Base-by-base conservation (phyloP, 2,888 invertebrate species). In the Xanthia icteritia region DNA sequence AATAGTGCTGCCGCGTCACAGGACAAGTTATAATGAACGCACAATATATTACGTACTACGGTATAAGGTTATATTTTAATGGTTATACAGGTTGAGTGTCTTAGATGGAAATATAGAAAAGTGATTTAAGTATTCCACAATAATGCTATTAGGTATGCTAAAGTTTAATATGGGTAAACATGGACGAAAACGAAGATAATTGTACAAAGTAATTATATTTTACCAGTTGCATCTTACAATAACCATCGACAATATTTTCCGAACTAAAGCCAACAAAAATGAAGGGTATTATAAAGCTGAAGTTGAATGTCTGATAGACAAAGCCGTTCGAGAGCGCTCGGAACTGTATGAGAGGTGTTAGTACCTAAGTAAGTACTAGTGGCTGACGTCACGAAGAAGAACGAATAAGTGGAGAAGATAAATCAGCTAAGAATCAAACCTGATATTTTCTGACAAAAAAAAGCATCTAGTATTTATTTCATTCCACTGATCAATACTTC, bases 271-370 rank as follows among this genome's bases (percentile, higher is more conserved):
- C 54, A 56, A 73, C 31, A 15, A 31, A 31, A 36, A 69, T 58
- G n/a, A 45, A 70, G 5, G 20, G n/a, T 31, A 31, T 17, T 42
- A n/a, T n/a, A 69, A 45, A 36, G n/a, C 31, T 20, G 17, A 58
- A 73, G n/a, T 73, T 73, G 9, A 45, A 45, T 20, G 36, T 73
- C 23, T 42, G 31, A 5, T n/a, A 70, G 71, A 58, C 56, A 58
- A 70, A 56, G 45, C n/a, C 58, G n/a, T 73, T 73, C 45, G 36
- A 70, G 45, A 45, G 58, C n/a, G 15, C 70, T 70, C n/a, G n/a
- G 70, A 58, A 8, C 13, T n/a, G 36, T 45, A 36, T 45, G 20
- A 66, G 56, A n/a, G 36, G 45, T 15, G 45, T 56, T n/a, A 42
- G n/a, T n/a, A 36, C n/a, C n/a, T 71, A 58, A 73, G 58, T 58